Evolutionary conservation across 1,140 invertebrate species (phyloP).

Genomic region (Stratiolaelaps scimitus): DNA sequence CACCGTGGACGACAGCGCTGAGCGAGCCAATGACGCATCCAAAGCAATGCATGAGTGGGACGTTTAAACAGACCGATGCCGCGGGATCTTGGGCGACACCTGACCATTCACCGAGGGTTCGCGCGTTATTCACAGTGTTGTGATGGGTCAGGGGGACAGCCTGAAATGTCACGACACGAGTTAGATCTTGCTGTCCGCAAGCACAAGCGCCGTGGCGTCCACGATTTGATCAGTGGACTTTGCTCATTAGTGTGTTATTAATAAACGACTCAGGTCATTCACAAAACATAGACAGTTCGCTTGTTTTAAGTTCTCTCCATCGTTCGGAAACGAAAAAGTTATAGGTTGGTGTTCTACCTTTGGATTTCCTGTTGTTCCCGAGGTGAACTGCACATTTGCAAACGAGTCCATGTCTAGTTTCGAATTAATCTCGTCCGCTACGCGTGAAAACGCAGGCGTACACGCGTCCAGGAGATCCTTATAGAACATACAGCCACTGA

Average conservation of each 20-base stretch:
- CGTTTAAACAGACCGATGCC: constrained; percentile 54
- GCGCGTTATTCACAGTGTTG: constrained; percentile 72
- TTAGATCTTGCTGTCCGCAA: too few relatives aligned
- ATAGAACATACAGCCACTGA: constrained; percentile 19
- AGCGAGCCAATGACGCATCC: constrained; percentile 60
- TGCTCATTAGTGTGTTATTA: too few relatives aligned
- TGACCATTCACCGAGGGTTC: constrained; percentile 51
- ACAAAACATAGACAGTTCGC: too few relatives aligned
- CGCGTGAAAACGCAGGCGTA: neutral
- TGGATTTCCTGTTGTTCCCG: constrained; percentile 69
- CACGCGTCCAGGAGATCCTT: neutral
- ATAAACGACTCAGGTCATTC: too few relatives aligned
- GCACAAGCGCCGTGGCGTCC: too few relatives aligned
- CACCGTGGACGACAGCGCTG: constrained; percentile 50
- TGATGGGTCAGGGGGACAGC: constrained; percentile 68
- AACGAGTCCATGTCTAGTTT: constrained; percentile 33
- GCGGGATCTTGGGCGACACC: constrained; percentile 41
- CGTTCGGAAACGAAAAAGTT: too few relatives aligned
- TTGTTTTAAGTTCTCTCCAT: too few relatives aligned
- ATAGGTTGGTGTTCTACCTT: too few relatives aligned
- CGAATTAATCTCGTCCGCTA: neutral
- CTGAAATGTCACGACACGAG: neutral
- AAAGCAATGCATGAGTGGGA: constrained; percentile 84
- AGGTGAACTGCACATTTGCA: constrained; percentile 36
- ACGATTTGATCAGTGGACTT: too few relatives aligned